A percentile compares a stretch with the other conserved stretches of the same genome.
phyloP scores from a whole-genome alignment of 2,888 invertebrate species.

The Margaritifera margaritifera region DNA sequence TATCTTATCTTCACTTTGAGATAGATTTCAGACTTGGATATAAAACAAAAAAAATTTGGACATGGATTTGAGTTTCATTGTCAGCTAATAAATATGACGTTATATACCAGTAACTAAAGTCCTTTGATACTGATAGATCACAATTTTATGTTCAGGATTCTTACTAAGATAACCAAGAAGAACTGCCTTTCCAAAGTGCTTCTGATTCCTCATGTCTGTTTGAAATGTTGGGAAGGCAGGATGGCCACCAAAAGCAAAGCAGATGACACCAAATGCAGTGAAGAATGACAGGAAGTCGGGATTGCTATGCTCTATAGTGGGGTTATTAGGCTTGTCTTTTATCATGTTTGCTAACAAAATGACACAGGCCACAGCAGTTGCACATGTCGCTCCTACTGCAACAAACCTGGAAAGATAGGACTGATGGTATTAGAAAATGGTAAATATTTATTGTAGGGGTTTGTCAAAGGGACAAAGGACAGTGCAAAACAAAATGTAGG shows the following conservation, averaged over 20 bases:
- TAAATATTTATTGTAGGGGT: background rate
- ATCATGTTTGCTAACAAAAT: slow-evolving; percentile 80
- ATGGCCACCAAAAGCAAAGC: slow-evolving; percentile 84
- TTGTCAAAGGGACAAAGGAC: too few species aligned
- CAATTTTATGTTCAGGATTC: slow-evolving; percentile 43
- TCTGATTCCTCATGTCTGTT: slow-evolving; percentile 89
- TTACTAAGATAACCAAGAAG: slow-evolving; percentile 81
- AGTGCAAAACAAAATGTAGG: too few species aligned
- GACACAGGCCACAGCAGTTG: slow-evolving; percentile 79
- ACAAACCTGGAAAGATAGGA: slow-evolving; percentile 75
- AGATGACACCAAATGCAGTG: slow-evolving; percentile 81
- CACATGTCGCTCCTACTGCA: slow-evolving; percentile 79
- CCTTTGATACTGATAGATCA: too few species aligned
- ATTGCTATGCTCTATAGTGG: slow-evolving; percentile 30
- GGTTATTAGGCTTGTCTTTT: slow-evolving; percentile 74
- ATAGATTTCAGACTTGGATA: too few species aligned
- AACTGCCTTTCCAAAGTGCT: slow-evolving; percentile 83
- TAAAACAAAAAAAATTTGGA: too few species aligned
- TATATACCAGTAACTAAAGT: background rate
- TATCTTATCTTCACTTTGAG: too few species aligned
- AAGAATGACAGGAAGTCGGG: slow-evolving; percentile 78
- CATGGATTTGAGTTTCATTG: too few species aligned
- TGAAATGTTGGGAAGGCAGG: slow-evolving; percentile 89
- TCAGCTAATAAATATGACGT: background rate
- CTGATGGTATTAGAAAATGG: background rate